A percentile compares a stretch with the other conserved stretches of the same genome.
Evolutionary conservation across 1,140 invertebrate genomes (phyloP).

Genomic region (Cydia strobilella): DNA sequence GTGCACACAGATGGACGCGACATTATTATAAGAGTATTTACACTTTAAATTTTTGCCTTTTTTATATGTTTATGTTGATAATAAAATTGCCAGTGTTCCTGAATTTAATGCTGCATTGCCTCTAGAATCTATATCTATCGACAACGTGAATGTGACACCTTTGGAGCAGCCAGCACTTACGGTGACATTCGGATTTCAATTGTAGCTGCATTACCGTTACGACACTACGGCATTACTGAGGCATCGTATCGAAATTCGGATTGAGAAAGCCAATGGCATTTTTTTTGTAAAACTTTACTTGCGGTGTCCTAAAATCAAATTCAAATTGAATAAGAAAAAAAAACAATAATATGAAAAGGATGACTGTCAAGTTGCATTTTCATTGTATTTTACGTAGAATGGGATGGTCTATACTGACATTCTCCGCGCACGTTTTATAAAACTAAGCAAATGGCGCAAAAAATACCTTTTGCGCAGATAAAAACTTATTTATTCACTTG

Average conservation of each 20-base stretch:
- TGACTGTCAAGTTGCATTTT: background rate
- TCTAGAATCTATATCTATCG: no score
- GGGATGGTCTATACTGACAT: background rate
- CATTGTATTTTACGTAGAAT: background rate
- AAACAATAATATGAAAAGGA: background rate
- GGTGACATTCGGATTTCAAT: no score
- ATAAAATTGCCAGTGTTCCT: no score
- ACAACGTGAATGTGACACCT: no score
- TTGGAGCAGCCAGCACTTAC: no score
- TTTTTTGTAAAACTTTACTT: background rate
- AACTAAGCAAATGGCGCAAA: background rate
- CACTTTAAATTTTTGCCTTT: background rate
- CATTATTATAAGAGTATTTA: constrained; percentile 11
- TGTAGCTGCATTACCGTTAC: no score
- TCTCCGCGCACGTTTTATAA: background rate
- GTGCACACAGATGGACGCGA: constrained; percentile 32
- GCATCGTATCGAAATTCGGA: background rate
- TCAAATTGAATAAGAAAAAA: background rate
- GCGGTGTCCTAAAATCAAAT: background rate
- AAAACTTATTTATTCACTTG: background rate
- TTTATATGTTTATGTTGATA: no score
- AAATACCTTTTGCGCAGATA: background rate
- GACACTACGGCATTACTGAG: no score
- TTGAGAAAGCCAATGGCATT: background rate
- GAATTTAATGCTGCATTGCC: no score